Evolutionary conservation across 2,797 vertebrate species (phyloP), one percentile per base, ranked within the genome.

Genomic region (Phaenicophaeus curvirostris): DNA sequence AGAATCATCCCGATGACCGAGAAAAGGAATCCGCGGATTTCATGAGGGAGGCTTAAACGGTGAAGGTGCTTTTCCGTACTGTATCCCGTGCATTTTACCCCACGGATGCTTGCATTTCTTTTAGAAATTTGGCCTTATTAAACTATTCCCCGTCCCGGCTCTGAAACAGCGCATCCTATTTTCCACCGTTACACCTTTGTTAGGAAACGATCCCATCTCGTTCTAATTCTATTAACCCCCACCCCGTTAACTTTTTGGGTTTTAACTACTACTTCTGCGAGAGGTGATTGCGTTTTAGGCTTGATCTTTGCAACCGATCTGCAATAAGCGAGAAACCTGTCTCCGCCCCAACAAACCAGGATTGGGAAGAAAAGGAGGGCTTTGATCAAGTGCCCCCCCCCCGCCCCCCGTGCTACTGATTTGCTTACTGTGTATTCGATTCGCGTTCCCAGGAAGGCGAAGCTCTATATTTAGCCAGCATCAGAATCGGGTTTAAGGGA

Each of bases 351-450:
- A 11, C 37, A 86, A 93, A 78, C 58, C 31, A 74, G 77, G 53
- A 90, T 27, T 93, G 75, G 85, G 80, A 90, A 92, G 67, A 65
- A 90, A 95, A 91, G 78, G 84, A 87, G 75, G 68, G 44, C 66
- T 97, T 93, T 81, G 78, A 85, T 91, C 51, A 80, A 83, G 18
- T 37, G 30, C 35, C 5, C 14, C 39, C 41, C 50, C 76, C 76
- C 39, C 39, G 39, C 39, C 39, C 39, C 13, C 39, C n/a, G 58
- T 62, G 74, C 59, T 66, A 67, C 78, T 71, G 85, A 85, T 94
- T 84, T 96, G 85, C 94, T 95, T 93, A 79, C 84, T 90, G 94
- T 82, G 80, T 90, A 91, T 94, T 96, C 65, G 74, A 81, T 94
- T 94, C 89, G 81, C 61, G 72, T 83, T 96, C 65, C 59, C 62